Percentiles rank a stretch among this genome's conserved stretches.
Conservation (phyloP, 2,888 invertebrate species). For the Euspilapteryx auroguttella region DNA sequence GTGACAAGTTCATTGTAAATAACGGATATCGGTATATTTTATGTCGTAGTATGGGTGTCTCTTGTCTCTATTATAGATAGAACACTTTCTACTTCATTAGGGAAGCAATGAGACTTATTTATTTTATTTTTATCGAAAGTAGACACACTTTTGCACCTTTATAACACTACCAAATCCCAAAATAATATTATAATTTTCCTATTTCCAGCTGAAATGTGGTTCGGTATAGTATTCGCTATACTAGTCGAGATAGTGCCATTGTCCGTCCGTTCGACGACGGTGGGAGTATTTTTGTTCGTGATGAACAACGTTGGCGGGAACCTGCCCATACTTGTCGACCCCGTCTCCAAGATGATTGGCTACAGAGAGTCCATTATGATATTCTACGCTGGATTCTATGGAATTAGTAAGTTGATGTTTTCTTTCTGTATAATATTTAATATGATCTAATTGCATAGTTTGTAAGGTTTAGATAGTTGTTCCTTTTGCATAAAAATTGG, state of each 20-base stretch:
- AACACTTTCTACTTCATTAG: too few relatives aligned
- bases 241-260: constrained; percentile 86
- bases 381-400: constrained; percentile 87
- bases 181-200: too few relatives aligned
- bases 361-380: constrained; percentile 84
- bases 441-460: too few relatives aligned
- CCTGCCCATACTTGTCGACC: constrained; percentile 84
- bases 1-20: background rate
- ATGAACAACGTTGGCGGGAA: constrained; percentile 94
- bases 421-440: too few relatives aligned
- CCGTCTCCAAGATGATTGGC: constrained; percentile 78
- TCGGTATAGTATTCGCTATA: constrained; percentile 88
- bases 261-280: constrained; percentile 79
- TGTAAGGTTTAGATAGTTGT: too few relatives aligned
- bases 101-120: too few relatives aligned
- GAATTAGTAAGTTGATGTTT: constrained; percentile 67
- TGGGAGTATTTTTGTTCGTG: constrained; percentile 86
- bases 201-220: constrained; percentile 90
- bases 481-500: too few relatives aligned
- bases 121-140: too few relatives aligned
- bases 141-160: background rate
- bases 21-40: too few relatives aligned
- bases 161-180: constrained; percentile 1
- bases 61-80: too few relatives aligned
- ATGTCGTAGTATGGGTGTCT: too few relatives aligned